phyloP scores from a whole-genome alignment of 2,888 invertebrate species.

The Prenolepis imparis region DNA sequence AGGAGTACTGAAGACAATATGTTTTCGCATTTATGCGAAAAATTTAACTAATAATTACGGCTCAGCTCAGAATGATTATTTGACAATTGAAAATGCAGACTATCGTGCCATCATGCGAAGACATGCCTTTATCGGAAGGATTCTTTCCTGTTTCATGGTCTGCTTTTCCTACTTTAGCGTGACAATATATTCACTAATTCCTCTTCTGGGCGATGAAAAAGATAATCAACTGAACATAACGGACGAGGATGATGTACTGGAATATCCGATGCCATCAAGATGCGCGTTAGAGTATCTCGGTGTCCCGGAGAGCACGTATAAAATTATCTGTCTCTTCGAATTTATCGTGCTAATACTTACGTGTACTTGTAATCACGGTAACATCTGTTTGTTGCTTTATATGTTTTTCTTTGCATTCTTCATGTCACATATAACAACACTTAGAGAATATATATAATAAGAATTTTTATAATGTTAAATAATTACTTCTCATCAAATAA shows the following conservation, averaged over 20 bases:
- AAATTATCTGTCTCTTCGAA: conserved; percentile 10
- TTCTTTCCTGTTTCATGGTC: conserved; percentile 27
- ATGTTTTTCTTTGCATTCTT: not conserved
- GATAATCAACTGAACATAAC: conserved; percentile 7
- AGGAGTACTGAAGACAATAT: conserved; percentile 37
- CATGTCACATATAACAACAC: not conserved
- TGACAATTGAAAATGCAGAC: conserved; percentile 5
- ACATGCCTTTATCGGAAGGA: conserved; percentile 35
- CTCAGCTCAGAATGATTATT: conserved; percentile 39
- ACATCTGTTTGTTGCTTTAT: conserved; percentile 9
- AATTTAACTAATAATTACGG: conserved; percentile 40
- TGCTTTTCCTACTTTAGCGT: conserved; percentile 43
- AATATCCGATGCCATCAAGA: conserved; percentile 44
- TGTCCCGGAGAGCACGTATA: conserved; percentile 5
- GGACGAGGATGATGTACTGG: not conserved
- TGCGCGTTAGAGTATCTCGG: conserved; percentile 31
- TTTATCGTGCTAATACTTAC: conserved; percentile 36
- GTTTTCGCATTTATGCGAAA: conserved; percentile 41
- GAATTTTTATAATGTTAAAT: not conserved
- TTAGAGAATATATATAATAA: not conserved
- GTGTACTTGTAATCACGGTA: conserved; percentile 51
- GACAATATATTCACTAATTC: conserved; percentile 9
- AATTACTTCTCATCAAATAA: not conserved
- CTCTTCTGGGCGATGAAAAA: conserved; percentile 15
- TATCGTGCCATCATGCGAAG: conserved; percentile 46